Conservation (phyloP, 2,113 vertebrate species). For the Pteropus alecto region DNA sequence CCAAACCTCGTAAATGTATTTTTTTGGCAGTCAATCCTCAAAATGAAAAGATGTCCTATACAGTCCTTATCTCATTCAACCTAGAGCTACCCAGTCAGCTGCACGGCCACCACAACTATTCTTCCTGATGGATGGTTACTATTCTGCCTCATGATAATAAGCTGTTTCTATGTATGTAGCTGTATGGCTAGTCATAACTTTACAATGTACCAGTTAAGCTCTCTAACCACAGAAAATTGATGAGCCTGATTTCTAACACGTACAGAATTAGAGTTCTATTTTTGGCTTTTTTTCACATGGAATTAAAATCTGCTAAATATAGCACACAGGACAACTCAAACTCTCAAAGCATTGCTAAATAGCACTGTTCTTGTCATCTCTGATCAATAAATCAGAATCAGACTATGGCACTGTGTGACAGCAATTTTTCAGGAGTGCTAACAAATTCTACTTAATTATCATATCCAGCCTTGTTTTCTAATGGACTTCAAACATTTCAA, state of each 20-base stretch:
- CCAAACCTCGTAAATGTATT: neutral
- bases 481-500: neutral
- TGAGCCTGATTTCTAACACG: neutral
- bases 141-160: neutral
- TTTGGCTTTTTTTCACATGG: neutral
- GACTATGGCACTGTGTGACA: neutral
- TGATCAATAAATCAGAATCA: neutral
- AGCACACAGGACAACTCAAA: neutral
- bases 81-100: neutral
- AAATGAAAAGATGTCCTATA: slow-evolving; percentile 3
- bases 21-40: neutral
- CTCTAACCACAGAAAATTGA: neutral
- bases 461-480: neutral
- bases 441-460: neutral
- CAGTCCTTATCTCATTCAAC: neutral
- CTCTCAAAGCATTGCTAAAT: neutral
- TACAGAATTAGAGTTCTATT: neutral
- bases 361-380: neutral
- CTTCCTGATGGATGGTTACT: neutral
- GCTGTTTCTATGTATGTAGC: neutral
- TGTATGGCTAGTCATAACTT: neutral
- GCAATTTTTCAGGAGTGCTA: neutral
- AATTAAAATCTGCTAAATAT: slow-evolving; percentile 20
- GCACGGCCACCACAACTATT: neutral
- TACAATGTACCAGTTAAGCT: neutral